A percentile compares a stretch with the other conserved stretches of the same genome.
Conservation (phyloP, 2,888 invertebrate species). For the Hemithea aestivaria region DNA sequence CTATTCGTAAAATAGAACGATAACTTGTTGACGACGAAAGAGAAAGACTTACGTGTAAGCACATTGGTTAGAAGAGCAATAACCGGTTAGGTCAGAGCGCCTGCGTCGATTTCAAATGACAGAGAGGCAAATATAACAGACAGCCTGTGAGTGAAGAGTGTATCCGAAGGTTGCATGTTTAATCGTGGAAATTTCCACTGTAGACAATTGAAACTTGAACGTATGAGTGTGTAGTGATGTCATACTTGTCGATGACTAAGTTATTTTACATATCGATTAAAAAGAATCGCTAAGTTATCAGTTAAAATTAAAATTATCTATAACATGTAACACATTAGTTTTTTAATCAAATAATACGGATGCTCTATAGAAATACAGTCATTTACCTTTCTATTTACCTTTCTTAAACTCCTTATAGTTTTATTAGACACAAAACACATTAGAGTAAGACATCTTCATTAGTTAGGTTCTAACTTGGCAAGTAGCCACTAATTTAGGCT, state of each 20-base stretch:
- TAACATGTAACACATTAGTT: no score
- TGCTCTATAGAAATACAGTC: no score
- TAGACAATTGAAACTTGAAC: constrained; percentile 75
- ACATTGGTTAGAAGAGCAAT: constrained; percentile 48
- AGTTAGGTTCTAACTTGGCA: no score
- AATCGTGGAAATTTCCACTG: constrained; percentile 77
- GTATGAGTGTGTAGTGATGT: constrained; percentile 51
- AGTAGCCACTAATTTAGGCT: no score
- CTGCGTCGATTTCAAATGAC: constrained; percentile 64
- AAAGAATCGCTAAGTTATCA: no score
- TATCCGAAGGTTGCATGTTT: constrained; percentile 70
- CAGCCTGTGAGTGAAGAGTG: constrained; percentile 45
- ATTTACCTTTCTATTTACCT: no score
- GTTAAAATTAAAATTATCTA: no score
- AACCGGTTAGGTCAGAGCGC: constrained; percentile 69
- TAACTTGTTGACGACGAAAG: constrained; percentile 55
- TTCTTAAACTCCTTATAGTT: no score
- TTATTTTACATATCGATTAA: constrained; percentile 32
- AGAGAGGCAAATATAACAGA: constrained; percentile 48
- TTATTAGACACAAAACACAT: no score
- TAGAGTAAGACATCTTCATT: no score
- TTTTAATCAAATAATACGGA: no score
- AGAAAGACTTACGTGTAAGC: constrained; percentile 47
- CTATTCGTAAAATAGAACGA: constrained; percentile 78
- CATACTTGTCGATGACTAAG: constrained; percentile 5